phyloP scores from a whole-genome alignment of 2,113 vertebrate species.

The Ardeotis arabs region DNA sequence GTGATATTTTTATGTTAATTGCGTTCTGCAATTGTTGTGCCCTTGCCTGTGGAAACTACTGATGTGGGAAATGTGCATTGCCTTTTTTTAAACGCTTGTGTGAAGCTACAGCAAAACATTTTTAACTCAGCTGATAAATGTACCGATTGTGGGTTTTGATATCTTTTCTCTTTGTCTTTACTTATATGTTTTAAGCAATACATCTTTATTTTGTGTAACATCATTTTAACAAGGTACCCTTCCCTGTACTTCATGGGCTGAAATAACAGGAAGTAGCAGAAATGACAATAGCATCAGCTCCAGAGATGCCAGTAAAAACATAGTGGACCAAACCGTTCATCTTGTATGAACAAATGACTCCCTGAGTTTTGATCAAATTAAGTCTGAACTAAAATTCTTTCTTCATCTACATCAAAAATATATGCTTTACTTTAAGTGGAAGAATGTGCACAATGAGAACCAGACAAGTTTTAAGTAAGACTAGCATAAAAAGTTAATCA shows the following conservation, averaged over 20 bases:
- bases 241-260: neutral
- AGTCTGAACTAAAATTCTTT: neutral
- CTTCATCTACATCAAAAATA: neutral
- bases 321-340: neutral
- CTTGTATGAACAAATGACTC: neutral
- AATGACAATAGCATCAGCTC: neutral
- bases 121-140: neutral
- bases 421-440: neutral
- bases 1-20: neutral
- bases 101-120: neutral
- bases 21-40: neutral
- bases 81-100: neutral
- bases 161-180: neutral
- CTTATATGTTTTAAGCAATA: neutral
- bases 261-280: neutral
- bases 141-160: neutral
- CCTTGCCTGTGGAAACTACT: neutral
- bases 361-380: neutral
- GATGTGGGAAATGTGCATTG: neutral
- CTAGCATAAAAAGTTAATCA: neutral
- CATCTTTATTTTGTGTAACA: neutral
- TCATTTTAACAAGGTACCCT: neutral
- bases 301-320: neutral
- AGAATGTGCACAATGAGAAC: neutral
- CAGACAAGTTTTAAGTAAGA: neutral